Conservation (phyloP, 1,140 invertebrate genomes). For the Sitodiplosis mosellana region DNA sequence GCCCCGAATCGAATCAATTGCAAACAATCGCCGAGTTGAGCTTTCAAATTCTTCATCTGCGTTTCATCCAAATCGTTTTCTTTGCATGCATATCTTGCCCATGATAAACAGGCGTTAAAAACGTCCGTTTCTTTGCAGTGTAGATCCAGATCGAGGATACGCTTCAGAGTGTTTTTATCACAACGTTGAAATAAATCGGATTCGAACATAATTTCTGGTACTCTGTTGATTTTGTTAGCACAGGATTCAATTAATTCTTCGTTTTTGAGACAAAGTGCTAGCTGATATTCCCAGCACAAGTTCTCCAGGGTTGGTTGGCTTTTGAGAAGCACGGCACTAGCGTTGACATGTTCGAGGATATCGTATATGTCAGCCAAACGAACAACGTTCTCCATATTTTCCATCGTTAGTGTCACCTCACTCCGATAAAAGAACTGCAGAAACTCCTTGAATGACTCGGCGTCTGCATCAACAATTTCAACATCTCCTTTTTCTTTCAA, state of each 20-base stretch:
- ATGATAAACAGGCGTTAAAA: neutral
- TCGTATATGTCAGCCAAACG: neutral
- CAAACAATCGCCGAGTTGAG: neutral
- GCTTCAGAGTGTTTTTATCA: neutral
- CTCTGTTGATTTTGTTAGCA: neutral
- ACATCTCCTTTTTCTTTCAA: neutral
- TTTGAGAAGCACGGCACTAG: neutral
- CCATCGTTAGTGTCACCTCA: neutral
- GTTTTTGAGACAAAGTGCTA: neutral
- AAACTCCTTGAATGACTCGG: neutral
- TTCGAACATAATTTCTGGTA: neutral
- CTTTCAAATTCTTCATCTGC: neutral
- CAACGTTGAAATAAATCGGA: neutral
- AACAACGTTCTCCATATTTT: neutral
- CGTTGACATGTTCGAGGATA: neutral
- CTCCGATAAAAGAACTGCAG: neutral
- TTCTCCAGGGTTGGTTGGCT: neutral
- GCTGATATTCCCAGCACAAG: neutral
- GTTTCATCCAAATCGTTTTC: neutral
- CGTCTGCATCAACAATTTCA: neutral
- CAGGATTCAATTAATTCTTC: neutral
- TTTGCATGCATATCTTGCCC: neutral
- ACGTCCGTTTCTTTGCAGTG: neutral
- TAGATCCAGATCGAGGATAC: neutral
- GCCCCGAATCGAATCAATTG: neutral